phyloP scores from a whole-genome alignment of 2,113 vertebrate genomes.

The Leuciscus idus region DNA sequence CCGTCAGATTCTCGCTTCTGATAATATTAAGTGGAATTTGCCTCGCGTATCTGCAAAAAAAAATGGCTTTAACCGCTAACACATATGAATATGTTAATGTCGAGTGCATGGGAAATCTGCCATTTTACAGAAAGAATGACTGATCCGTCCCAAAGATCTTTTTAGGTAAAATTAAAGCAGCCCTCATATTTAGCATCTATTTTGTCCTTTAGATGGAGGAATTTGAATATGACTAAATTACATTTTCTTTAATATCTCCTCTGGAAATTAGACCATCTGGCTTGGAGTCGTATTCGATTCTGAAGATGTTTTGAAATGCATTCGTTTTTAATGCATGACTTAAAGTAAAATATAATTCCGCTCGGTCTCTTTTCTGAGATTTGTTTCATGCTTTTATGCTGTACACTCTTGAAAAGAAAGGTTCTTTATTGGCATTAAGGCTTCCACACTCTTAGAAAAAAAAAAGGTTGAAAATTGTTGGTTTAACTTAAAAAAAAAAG shows the following conservation, averaged over 20 bases:
- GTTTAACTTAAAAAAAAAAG: too few species aligned
- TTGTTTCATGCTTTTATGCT: background rate
- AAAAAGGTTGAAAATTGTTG: too few species aligned
- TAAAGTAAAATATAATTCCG: background rate
- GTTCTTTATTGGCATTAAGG: background rate
- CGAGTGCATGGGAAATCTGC: constrained; percentile 67
- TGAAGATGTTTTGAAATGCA: constrained; percentile 27
- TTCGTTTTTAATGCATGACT: background rate
- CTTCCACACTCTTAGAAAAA: background rate
- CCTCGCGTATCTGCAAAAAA: constrained; percentile 68
- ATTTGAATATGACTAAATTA: constrained; percentile 68
- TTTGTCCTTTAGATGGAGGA: constrained; percentile 62
- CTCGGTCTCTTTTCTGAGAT: background rate
- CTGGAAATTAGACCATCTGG: constrained; percentile 39
- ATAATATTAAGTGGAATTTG: constrained; percentile 81
- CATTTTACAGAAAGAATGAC: constrained; percentile 67
- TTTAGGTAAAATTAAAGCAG: constrained; percentile 69
- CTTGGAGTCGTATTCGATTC: constrained; percentile 3
- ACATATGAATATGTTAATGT: constrained; percentile 81
- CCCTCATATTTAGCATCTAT: constrained; percentile 46
- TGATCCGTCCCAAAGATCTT: constrained; percentile 73
- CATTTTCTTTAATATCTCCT: constrained; percentile 50
- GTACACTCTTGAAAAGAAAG: background rate
- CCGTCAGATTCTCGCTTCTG: constrained; percentile 71
- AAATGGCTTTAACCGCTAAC: constrained; percentile 75